Evolutionary conservation across 1,140 invertebrate genomes (phyloP), one percentile per base, ranked within the genome.

Genomic region (Trachymyrmex septentrionalis): DNA sequence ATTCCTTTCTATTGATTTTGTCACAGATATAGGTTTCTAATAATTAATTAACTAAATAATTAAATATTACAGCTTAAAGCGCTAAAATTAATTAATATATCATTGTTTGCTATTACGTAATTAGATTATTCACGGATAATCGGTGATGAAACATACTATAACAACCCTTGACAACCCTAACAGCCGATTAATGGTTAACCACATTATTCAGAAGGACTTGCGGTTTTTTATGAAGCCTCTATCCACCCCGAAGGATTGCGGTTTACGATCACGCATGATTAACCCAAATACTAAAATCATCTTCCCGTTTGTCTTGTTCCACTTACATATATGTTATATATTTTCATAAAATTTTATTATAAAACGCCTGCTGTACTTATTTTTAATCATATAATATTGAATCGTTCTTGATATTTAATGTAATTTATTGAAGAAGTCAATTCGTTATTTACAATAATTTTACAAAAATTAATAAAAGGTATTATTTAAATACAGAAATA

Each of bases 131-230:
- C 34, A 55, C 16, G 14, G 16, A 44, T 66, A 72, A 57, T 72
- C 34, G 66, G 21, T 27, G 66, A 27, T 71, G 38, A 71, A 73
- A 50, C 50, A 59, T 61, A 59, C 9, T 14, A 48, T 34, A 30
- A n/a, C 27, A 61, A 53, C 61, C 24, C 34, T 30, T 9, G 77
- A 72, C 53, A 80, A 19, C 19, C 85, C 78, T 76, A 80, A 85
- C 44, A 64, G 69, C 61, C 71, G 30, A 67, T 88, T 87, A 89
- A 89, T 89, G 87, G 80, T 69, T 63, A 67, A 85, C 89, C 88
- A 73, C 86, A 80, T 85, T 78, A 82, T 88, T 82, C 55, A 63
- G 85, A 90, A 92, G 90, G 86, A 91, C 91, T 88, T 91, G 91
- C 78, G 91, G 91, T 87, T 91, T 90, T 90, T 92, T 91, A 69